Evolutionary conservation across 2,797 vertebrate genomes (phyloP), one percentile per base, ranked within the genome.

Genomic region (Acipenser oxyrinchus): DNA sequence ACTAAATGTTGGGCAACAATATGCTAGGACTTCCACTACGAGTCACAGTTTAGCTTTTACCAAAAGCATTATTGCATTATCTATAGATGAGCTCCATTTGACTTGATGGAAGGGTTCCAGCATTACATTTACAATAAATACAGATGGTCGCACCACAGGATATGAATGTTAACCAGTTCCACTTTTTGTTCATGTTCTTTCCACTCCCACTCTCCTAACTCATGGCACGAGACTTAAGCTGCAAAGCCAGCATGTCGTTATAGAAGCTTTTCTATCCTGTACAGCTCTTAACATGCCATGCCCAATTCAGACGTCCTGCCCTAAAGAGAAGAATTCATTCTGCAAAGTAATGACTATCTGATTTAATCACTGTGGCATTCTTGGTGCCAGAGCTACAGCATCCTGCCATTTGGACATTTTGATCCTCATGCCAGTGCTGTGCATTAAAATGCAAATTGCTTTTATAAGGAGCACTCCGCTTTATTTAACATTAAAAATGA

Each of bases 361-460:
- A 67, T 70, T 79, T 74, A 60, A 73, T 77, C 71, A 73, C 67
- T 66, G 71, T 77, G 70, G 70, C 48, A 48, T 69, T 73, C 18
- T 48, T 59, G 60, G 70, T 71, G 61, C 65, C 62, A 23, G 12
- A 64, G 53, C 69, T 60, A 63, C 71, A 72, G 71, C 66, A 48
- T 52, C 55, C 53, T 69, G 67, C 59, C 61, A 69, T 13, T 10
- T 52, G 74, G 73, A 75, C 63, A 64, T 71, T 72, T 73, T 70
- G 69, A 75, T 74, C 49, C 8, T 4, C 15, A 63, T 18, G 5
- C 69, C 70, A 52, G 48, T 51, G 50, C 51, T 73, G 66, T 69
- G 23, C 66, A 49, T 60, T 72, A 48, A 2, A 55, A 65, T 58
- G 63, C 59, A 70, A 65, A 62, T 49, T 6, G 48, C 49, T 51